These are phyloP conservation scores for Griposia aprilina DNA, from an alignment of 2,888 invertebrate species.

Conservation along the genomic window DNA sequence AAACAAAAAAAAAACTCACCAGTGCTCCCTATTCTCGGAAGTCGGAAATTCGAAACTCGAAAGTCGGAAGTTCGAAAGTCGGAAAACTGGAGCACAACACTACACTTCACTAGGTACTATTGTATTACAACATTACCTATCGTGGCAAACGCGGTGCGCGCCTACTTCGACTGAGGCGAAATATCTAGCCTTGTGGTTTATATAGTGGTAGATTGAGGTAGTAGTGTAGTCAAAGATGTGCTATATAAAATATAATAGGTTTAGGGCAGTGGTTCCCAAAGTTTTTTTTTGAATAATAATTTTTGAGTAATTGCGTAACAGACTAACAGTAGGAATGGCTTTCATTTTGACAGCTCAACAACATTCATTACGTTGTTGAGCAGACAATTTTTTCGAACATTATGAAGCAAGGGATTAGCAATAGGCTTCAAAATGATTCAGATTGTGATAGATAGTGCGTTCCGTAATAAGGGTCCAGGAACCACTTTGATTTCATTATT, in stretches of 20 bases:
- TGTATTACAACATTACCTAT: constrained; percentile 68
- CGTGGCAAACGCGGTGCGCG: constrained; percentile 81
- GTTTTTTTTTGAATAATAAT: too few relatives aligned
- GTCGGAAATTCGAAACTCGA: constrained; percentile 60
- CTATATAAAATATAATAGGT: neutral
- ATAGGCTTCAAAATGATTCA: too few relatives aligned
- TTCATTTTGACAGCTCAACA: too few relatives aligned
- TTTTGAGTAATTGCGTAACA: too few relatives aligned
- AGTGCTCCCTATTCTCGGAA: constrained; percentile 66
- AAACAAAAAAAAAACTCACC: constrained; percentile 51
- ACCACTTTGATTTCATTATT: too few relatives aligned
- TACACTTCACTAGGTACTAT: constrained; percentile 72
- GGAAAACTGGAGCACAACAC: constrained; percentile 78
- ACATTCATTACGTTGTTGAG: too few relatives aligned
- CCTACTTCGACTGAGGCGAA: constrained; percentile 75
- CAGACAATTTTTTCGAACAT: too few relatives aligned
- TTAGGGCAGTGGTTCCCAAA: too few relatives aligned
- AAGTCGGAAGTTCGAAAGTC: constrained; percentile 59
- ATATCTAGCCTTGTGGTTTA: constrained; percentile 78
- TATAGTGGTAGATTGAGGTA: constrained; percentile 63
- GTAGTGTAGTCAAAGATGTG: constrained; percentile 33
- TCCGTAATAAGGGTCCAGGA: too few relatives aligned
- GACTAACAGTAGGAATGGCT: too few relatives aligned
- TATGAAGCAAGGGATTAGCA: too few relatives aligned
- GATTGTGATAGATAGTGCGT: too few relatives aligned